Evolutionary conservation across 1,140 invertebrate genomes (phyloP).

Genomic region (Drosophila triauraria): DNA sequence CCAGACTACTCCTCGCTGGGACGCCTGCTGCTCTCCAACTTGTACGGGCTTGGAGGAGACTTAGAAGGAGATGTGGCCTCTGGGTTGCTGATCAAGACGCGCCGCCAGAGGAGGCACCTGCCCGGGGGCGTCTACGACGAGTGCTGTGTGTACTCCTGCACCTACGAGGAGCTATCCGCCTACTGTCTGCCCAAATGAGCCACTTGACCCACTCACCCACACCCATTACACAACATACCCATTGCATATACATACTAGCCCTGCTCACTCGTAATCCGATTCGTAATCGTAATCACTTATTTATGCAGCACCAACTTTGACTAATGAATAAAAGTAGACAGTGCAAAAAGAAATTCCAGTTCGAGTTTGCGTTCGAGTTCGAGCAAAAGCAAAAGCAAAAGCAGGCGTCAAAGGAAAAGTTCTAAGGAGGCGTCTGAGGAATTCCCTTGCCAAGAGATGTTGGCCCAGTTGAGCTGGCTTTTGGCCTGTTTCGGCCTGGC

Average conservation of each 20-base stretch:
- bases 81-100: conserved; percentile 61
- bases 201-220: conserved; percentile 14
- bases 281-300: conserved; percentile 74
- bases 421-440: conserved; percentile 24
- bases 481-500: conserved; percentile 56
- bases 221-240: conserved; percentile 9
- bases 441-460: conserved; percentile 34
- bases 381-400: conserved; percentile 23
- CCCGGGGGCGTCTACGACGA: conserved; percentile 61
- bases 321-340: conserved; percentile 80
- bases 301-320: conserved; percentile 78
- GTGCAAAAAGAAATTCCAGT: conserved; percentile 60
- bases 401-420: conserved; percentile 55
- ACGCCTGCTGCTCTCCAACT: conserved; percentile 44
- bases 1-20: conserved; percentile 23
- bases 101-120: conserved; percentile 50
- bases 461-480: conserved; percentile 67
- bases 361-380: conserved; percentile 3
- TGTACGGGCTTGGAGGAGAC: conserved; percentile 38
- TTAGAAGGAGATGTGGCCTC: conserved; percentile 1
- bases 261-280: conserved; percentile 42
- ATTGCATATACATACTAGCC: conserved; percentile 11
- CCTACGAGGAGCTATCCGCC: conserved; percentile 53
- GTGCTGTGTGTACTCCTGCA: conserved; percentile 64
- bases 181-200: conserved; percentile 54